phyloP scores from a whole-genome alignment of 2,113 vertebrate genomes.

The Benitochromis conjunctus region DNA sequence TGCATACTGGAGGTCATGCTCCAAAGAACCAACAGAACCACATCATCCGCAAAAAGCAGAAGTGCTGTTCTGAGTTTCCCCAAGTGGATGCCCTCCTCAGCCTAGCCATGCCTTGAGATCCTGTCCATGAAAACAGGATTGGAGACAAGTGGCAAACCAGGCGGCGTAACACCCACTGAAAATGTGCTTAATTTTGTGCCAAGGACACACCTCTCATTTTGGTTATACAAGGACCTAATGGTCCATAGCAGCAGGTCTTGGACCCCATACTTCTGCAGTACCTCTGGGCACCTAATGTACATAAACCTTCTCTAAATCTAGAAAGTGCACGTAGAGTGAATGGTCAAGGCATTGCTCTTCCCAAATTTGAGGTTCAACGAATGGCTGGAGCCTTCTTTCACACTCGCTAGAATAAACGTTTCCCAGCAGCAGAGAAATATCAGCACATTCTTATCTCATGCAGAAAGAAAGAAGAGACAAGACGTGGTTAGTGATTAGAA shows the following conservation, averaged over 20 bases:
- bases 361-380: neutral
- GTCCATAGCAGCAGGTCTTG: rapidly evolving
- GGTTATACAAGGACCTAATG: neutral
- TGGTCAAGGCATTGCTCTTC: neutral
- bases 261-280: neutral
- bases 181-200: neutral
- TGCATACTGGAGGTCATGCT: neutral
- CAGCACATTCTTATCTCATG: neutral
- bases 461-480: neutral
- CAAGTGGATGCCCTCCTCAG: neutral
- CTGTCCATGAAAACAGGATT: neutral
- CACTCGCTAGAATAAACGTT: neutral
- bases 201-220: neutral
- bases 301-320: neutral
- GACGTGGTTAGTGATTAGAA: rapidly evolving
- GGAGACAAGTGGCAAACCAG: neutral
- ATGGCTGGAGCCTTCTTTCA: neutral
- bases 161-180: neutral
- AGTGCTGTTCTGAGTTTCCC: neutral
- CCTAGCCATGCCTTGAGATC: neutral
- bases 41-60: neutral
- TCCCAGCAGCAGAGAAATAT: neutral
- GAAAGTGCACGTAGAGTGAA: neutral
- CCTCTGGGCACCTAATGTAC: neutral
- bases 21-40: neutral